Evolutionary conservation across 2,888 invertebrate genomes (phyloP), one percentile per base, ranked within the genome.

Genomic region (Trachelus tabidus): DNA sequence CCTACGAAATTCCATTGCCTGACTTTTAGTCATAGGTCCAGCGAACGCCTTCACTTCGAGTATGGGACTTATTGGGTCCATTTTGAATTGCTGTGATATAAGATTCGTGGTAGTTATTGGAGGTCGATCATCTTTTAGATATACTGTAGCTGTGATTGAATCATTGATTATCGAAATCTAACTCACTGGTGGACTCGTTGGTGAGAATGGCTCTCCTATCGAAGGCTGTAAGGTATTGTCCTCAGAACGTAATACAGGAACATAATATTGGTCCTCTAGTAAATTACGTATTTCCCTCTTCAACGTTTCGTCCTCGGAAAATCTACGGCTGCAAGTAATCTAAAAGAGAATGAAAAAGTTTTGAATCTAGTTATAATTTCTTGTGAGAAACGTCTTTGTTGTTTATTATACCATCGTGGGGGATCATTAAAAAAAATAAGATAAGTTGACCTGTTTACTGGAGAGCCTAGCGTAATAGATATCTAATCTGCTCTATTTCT

Each of bases 21-120:
- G 94, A 23, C 93, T 92, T 81, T 95, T 95, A 69, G 94, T 94
- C 98, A 98, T 98, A 31, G 98, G 98, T 0, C 98, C 98, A 12
- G 98, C 98, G 92, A 95, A 95, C 0, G 98, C 98, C 87, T 94
- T 94, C 83, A 97, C 96, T 93, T 96, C 96, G 84, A 95, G 90
- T 74, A 95, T 93, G 0, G 96, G 95, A 85, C 94, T 94, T 12
- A 96, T 91, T 0, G 95, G 95, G 90, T 96, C 95, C 12, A 85
- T 88, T 87, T 94, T 94, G 79, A 95, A 91, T 69, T 93, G 93
- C 96, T 96, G 23, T 56, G 87, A 15, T 81, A 86, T 76, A 79
- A 76, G 73, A 73, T 76, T 56, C 71, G 11, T 15, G 30, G 12
- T 23, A 71, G 71, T 31, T 30, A 31, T 30, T 71, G 11, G 30